Conservation (phyloP, 2,113 vertebrate species). For the Pygoscelis antarcticus region DNA sequence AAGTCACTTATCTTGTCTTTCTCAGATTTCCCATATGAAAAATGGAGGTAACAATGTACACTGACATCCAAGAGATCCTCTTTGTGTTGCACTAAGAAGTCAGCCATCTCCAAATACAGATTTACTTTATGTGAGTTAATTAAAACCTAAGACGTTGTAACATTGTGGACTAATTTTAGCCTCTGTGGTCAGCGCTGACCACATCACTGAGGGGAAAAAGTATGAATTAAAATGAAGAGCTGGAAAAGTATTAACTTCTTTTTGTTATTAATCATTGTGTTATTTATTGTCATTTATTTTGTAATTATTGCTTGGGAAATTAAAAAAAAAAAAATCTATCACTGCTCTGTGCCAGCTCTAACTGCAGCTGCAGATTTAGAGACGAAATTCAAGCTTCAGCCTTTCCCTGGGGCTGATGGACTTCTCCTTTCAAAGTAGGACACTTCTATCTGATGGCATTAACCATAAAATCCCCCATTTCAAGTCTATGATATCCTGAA, state of each 20-base stretch:
- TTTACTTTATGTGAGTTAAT: background rate
- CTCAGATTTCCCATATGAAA: conserved; percentile 3
- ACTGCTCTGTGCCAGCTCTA: conserved; percentile 47
- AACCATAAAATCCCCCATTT: conserved; percentile 84
- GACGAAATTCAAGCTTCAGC: conserved; percentile 70
- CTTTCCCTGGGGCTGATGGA: conserved; percentile 78
- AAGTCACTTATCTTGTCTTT: conserved; percentile 58
- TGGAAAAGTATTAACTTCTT: conserved; percentile 11
- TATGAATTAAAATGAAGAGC: background rate
- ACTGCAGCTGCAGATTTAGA: conserved; percentile 68
- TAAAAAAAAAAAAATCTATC: conserved; percentile 55
- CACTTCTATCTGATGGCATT: conserved; percentile 85
- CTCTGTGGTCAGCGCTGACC: background rate
- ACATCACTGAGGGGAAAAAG: background rate
- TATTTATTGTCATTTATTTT: conserved; percentile 70
- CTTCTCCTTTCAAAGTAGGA: conserved; percentile 82
- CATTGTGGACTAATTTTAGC: conserved; percentile 1
- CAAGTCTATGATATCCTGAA: conserved; percentile 84
- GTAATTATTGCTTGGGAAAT: conserved; percentile 61
- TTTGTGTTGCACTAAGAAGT: background rate
- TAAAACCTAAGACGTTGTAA: background rate
- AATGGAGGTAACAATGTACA: background rate
- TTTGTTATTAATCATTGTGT: conserved; percentile 43
- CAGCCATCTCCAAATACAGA: background rate
- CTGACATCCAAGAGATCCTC: background rate